phyloP scores from a whole-genome alignment of 2,797 vertebrate genomes.

The Pipistrellus kuhlii region DNA sequence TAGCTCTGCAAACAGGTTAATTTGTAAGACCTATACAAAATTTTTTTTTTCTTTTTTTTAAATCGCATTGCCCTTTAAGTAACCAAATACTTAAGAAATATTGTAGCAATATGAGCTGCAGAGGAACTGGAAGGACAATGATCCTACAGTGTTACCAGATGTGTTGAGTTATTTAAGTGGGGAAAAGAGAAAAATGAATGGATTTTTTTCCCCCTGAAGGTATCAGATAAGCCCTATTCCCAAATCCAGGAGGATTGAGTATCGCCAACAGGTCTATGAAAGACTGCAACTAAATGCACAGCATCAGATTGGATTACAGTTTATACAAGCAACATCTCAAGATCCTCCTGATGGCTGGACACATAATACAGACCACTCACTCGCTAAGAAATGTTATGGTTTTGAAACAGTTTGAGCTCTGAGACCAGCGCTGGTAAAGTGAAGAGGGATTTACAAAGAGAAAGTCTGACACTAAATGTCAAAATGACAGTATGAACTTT shows the following conservation, averaged over 20 bases:
- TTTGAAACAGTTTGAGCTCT: slow-evolving; percentile 89
- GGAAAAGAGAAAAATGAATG: slow-evolving; percentile 90
- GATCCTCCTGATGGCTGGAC: slow-evolving; percentile 96
- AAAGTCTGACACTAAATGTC: slow-evolving; percentile 88
- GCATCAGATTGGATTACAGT: slow-evolving; percentile 95
- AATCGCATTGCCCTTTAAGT: slow-evolving; percentile 92
- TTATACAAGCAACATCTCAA: slow-evolving; percentile 97
- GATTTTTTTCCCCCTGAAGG: slow-evolving; percentile 90
- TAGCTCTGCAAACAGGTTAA: slow-evolving; percentile 90
- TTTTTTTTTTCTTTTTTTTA: slow-evolving; percentile 71
- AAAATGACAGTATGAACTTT: slow-evolving; percentile 89
- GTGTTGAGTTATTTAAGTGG: slow-evolving; percentile 96
- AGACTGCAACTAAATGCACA: slow-evolving; percentile 93
- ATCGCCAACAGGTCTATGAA: slow-evolving; percentile 97
- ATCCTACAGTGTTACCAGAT: slow-evolving; percentile 99
- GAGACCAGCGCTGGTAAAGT: slow-evolving; percentile 87
- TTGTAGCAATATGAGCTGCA: slow-evolving; percentile 93
- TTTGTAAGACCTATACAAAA: slow-evolving; percentile 89
- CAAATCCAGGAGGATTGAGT: slow-evolving; percentile 97
- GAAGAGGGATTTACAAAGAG: slow-evolving; percentile 90
- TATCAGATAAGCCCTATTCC: slow-evolving; percentile 98
- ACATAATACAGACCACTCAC: slow-evolving; percentile 95
- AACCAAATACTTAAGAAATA: slow-evolving; percentile 95
- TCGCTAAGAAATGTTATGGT: slow-evolving; percentile 91
- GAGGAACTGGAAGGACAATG: slow-evolving; percentile 96